Evolutionary conservation across 1,140 invertebrate species (phyloP), one percentile per base, ranked within the genome.

Genomic region (Pseudomyrmex gracilis): DNA sequence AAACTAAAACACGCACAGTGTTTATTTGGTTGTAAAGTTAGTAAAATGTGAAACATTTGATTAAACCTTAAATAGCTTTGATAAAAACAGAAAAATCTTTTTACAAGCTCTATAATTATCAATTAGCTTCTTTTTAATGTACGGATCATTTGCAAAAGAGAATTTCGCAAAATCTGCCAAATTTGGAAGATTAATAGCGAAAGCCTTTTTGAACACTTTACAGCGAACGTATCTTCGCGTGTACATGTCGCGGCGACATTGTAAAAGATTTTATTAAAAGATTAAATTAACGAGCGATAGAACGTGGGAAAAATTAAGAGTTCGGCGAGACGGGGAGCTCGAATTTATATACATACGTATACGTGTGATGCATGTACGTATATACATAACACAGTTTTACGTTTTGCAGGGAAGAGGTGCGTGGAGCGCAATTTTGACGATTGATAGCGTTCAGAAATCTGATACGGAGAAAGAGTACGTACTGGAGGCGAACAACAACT

Each of bases 381-480:
- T 7, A 34, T 34, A 34, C 34, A 5, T 73, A 49, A 73, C 4
- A 53, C n/a, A 20, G 63, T 45, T n/a, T 10, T 13, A 78, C 13
- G 0, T 74, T 77, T 77, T 80, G 57, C 82, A 95, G 96, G 96
- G 96, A 67, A 94, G 94, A 85, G 97, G 97, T 73, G 94, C 92
- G 85, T 97, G 96, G 95, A 95, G 95, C 85, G 95, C 96, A 15
- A 95, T 95, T 5, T 90, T 97, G 71, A 94, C 95, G 15, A 96
- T 97, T 82, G 94, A 95, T 9, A 95, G 94, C 20, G 95, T 97
- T 51, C 95, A 95, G n/a, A 96, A 97, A 84, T 96, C 97, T 76
- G 97, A 97, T 87, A 97, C 97, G 0, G 96, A 97, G 45, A 95
- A 96, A 64, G 95, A 95, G 1, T 97, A 97, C 92, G 93, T 95